phyloP scores from a whole-genome alignment of 2,113 vertebrate species.

The Barbus barbus region DNA sequence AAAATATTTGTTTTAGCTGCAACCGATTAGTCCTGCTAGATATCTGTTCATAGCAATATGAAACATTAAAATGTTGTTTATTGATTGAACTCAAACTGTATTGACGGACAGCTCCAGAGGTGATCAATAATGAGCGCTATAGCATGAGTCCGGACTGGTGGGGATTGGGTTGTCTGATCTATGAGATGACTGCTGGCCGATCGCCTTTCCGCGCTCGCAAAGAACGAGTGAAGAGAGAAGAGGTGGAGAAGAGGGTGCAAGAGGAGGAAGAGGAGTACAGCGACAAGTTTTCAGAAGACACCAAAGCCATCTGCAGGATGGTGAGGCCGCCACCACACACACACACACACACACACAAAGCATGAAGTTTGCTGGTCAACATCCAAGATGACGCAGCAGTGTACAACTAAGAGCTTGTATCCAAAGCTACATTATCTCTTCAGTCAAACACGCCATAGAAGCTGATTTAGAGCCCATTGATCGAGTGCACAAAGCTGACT shows the following conservation, averaged over 20 bases:
- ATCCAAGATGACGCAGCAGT: not conserved
- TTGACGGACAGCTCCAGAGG: slow-evolving; percentile 78
- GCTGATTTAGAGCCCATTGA: slow-evolving; percentile 28
- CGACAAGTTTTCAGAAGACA: slow-evolving; percentile 84
- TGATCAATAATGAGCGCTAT: slow-evolving; percentile 86
- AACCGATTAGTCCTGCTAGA: not conserved
- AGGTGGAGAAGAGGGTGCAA: slow-evolving; percentile 85
- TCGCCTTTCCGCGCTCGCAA: slow-evolving; percentile 85
- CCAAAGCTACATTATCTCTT: not conserved
- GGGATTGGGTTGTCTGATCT: slow-evolving; percentile 86
- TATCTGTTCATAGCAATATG: not conserved
- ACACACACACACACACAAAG: slow-evolving; percentile 7
- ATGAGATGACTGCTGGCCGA: slow-evolving; percentile 85
- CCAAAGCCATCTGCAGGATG: slow-evolving; percentile 81
- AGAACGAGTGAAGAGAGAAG: slow-evolving; percentile 84
- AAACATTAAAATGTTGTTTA: not conserved
- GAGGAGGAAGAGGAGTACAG: slow-evolving; percentile 82
- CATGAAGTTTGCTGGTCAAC: not conserved
- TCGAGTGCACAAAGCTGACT: not conserved
- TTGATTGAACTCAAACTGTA: not conserved
- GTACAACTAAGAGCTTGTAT: not conserved
- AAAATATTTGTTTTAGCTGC: not conserved
- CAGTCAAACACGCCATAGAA: not conserved
- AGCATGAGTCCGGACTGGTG: slow-evolving; percentile 87
- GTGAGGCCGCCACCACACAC: slow-evolving; percentile 65